These are phyloP conservation scores for Agapostemon virescens DNA, from an alignment of 2,888 invertebrate genomes.

Conservation along the genomic window DNA sequence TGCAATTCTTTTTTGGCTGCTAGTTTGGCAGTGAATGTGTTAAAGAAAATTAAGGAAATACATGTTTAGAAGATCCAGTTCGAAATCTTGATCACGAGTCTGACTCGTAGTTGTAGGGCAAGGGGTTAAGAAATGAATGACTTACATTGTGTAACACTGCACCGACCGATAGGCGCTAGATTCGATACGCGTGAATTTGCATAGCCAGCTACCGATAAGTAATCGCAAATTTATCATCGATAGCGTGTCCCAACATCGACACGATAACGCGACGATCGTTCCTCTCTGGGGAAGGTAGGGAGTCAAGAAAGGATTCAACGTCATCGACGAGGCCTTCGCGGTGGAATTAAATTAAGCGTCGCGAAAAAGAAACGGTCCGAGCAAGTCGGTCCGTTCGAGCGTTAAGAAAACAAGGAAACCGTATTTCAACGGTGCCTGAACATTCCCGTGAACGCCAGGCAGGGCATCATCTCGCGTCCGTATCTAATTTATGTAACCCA, in stretches of 20 bases:
- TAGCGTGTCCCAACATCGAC: background rate
- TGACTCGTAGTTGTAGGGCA: too few relatives aligned
- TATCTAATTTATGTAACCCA: slow-evolving; percentile 54
- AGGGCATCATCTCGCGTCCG: slow-evolving; percentile 45
- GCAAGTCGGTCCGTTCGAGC: background rate
- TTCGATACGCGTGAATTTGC: background rate
- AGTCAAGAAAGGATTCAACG: background rate
- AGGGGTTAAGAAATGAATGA: background rate
- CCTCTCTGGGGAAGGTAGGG: too few relatives aligned
- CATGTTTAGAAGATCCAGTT: too few relatives aligned
- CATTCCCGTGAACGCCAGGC: slow-evolving; percentile 37
- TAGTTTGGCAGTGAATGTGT: too few relatives aligned
- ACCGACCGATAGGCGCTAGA: background rate
- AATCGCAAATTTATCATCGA: background rate
- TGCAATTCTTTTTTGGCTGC: too few relatives aligned
- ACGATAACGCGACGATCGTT: background rate
- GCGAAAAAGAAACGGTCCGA: slow-evolving; percentile 19
- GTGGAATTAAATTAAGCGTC: slow-evolving; percentile 35
- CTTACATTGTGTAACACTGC: background rate
- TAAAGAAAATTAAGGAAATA: too few relatives aligned
- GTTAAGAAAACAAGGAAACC: slow-evolving; percentile 53
- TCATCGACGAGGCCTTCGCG: background rate
- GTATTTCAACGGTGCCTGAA: slow-evolving; percentile 44
- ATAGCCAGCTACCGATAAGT: background rate
- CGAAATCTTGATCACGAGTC: too few relatives aligned